Evolutionary conservation across 2,797 vertebrate genomes (phyloP), one percentile per base, ranked within the genome.

Genomic region (Phylloscopus collybita): DNA sequence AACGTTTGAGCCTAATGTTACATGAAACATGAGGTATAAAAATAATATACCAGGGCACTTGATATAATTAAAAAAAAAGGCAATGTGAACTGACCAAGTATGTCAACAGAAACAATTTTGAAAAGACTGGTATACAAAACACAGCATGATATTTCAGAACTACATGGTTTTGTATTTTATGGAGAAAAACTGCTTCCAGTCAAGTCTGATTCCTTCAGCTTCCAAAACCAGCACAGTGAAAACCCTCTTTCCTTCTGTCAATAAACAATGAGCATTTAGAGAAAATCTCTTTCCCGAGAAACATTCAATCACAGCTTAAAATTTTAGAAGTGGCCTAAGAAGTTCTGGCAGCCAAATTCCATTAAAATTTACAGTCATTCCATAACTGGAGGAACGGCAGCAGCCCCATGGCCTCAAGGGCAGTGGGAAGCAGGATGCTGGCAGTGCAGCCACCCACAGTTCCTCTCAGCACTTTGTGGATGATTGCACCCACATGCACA

Each of bases 371-470:
- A 57, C 29, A 45, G 36, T 17, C 4, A 22, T 73, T 74, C 21
- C 15, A 1, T 27, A 74, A 30, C 7, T 22, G 40, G 61, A 74
- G 49, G 50, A 67, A 34, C 0, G 0, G 57, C 56, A 87, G 67
- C 44, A 70, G 56, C 12, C 34, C 53, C 27, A 10, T 3, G 42
- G 40, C 65, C 72, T 49, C 36, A 18, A 60, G 53, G 61, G 18
- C 17, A 1, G 44, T 1, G 18, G 69, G 34, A 86, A 44, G 54
- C 23, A 5, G 49, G 13, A 80, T 21, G 5, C 34, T 0, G 0
- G 30, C 6, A 20, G 44, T 3, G 4, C 36, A 88, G 40, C n/a
- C 38, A 53, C 14, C 18, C 54, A 10, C 32, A 56, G 60, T 3
- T 89, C 74, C 67, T 76, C 64, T 57, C 5, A 59, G 45, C 15